Conservation (phyloP, 2,888 invertebrate species). For the Ennomos quercinarius region DNA sequence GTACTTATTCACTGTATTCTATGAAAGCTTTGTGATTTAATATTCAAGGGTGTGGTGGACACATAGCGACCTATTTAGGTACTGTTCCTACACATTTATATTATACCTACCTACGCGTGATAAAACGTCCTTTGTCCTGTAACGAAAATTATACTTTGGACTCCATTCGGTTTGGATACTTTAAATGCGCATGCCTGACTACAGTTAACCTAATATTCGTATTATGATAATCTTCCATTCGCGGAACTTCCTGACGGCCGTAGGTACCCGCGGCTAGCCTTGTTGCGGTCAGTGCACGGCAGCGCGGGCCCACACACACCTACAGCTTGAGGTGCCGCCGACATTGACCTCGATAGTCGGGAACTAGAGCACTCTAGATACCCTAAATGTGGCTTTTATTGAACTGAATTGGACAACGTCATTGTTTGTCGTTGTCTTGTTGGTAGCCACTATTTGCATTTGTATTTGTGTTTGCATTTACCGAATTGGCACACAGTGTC, state of each 20-base stretch:
- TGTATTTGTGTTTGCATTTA: neutral
- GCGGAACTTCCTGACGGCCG: neutral
- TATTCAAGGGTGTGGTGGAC: no score
- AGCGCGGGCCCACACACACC: slow-evolving; percentile 3
- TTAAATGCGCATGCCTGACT: no score
- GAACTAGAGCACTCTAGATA: slow-evolving; percentile 1
- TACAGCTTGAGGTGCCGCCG: neutral
- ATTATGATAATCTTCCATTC: neutral
- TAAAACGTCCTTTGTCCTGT: no score
- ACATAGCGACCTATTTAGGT: no score
- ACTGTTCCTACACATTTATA: no score
- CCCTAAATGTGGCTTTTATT: slow-evolving; percentile 12
- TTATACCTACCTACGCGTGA: no score
- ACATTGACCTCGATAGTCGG: neutral
- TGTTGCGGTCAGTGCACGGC: neutral
- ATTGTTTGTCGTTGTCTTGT: neutral
- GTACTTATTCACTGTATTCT: no score
- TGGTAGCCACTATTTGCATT: slow-evolving; percentile 1
- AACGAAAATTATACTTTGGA: no score
- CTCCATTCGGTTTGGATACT: no score
- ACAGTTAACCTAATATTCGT: neutral
- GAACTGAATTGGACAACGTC: slow-evolving; percentile 9
- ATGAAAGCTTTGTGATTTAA: no score
- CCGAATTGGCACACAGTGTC: neutral
- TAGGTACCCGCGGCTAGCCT: neutral